phyloP scores from a whole-genome alignment of 37 sponge, comb jelly and placozoan species.

The Ephydatia muelleri region DNA sequence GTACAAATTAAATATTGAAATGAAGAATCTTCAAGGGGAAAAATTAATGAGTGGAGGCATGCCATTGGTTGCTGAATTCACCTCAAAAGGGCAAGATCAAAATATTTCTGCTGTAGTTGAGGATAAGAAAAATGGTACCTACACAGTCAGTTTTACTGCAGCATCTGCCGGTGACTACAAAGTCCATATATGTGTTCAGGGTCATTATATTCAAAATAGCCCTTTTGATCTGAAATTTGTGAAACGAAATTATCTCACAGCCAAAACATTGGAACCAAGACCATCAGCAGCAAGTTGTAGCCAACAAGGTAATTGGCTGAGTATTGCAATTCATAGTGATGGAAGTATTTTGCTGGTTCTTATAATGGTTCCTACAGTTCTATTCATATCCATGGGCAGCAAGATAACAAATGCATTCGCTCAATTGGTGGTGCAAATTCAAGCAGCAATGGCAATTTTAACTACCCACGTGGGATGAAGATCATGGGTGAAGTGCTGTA shows the following conservation, averaged over 20 bases:
- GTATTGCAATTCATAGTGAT: not conserved
- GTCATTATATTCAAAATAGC: slow-evolving; percentile 7
- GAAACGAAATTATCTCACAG: not conserved
- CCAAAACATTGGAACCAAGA: not conserved
- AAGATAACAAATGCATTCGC: not conserved
- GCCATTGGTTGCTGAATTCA: not conserved
- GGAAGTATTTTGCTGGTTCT: not conserved
- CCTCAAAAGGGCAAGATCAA: not conserved
- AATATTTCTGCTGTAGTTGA: not conserved
- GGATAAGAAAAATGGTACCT: slow-evolving; percentile 17
- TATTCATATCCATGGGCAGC: not conserved
- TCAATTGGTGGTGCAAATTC: not conserved
- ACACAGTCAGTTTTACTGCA: slow-evolving; percentile 2
- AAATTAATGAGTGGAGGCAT: not conserved
- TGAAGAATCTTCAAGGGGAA: not conserved
- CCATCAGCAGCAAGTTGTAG: not conserved
- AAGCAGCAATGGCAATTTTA: not conserved
- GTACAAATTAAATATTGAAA: not conserved
- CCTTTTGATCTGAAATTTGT: slow-evolving; percentile 13
- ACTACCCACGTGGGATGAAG: not conserved
- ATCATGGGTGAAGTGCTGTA: not conserved
- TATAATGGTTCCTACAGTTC: not conserved
- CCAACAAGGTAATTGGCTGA: not conserved
- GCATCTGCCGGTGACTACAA: not conserved
- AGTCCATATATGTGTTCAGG: not conserved